A percentile compares a stretch with the other conserved stretches of the same genome.
phyloP scores from a whole-genome alignment of 2,797 vertebrate species.

The Eleutherodactylus coqui region DNA sequence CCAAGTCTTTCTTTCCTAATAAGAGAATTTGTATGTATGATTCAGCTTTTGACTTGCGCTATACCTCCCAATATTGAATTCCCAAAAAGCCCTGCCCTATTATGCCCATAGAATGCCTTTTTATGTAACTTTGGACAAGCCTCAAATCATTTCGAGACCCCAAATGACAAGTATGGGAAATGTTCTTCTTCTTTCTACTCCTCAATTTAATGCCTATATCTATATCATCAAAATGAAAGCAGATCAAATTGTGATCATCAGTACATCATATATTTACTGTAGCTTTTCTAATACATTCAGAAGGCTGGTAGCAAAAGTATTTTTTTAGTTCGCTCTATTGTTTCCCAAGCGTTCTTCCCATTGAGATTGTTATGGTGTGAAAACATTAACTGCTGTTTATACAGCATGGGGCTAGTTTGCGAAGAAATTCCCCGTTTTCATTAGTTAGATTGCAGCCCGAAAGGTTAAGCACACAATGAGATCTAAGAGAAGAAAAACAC shows the following conservation, averaged over 20 bases:
- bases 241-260: slow-evolving; percentile 68
- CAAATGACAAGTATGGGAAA: background rate
- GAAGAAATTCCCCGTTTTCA: slow-evolving; percentile 33
- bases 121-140: background rate
- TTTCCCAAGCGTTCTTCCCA: slow-evolving; percentile 1
- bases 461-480: slow-evolving; percentile 35
- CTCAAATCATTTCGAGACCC: background rate
- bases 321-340: background rate
- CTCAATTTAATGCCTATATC: background rate
- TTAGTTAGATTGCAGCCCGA: slow-evolving; percentile 39
- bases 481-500: slow-evolving; percentile 18
- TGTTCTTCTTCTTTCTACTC: background rate
- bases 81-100: too few relatives aligned
- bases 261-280: slow-evolving; percentile 56
- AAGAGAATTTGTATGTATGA: too few relatives aligned
- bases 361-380: slow-evolving; percentile 12
- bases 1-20: too few relatives aligned
- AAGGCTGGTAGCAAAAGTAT: slow-evolving; percentile 34
- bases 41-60: too few relatives aligned
- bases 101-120: background rate
- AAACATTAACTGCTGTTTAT: slow-evolving; percentile 32
- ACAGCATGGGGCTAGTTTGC: slow-evolving; percentile 19
- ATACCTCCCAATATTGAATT: too few relatives aligned
- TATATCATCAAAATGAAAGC: slow-evolving; percentile 63
- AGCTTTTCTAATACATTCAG: slow-evolving; percentile 1